A percentile compares a stretch with the other conserved stretches of the same genome.
Conservation (phyloP, 2,888 invertebrate species). For the Caenorhabditis sulstoni region DNA sequence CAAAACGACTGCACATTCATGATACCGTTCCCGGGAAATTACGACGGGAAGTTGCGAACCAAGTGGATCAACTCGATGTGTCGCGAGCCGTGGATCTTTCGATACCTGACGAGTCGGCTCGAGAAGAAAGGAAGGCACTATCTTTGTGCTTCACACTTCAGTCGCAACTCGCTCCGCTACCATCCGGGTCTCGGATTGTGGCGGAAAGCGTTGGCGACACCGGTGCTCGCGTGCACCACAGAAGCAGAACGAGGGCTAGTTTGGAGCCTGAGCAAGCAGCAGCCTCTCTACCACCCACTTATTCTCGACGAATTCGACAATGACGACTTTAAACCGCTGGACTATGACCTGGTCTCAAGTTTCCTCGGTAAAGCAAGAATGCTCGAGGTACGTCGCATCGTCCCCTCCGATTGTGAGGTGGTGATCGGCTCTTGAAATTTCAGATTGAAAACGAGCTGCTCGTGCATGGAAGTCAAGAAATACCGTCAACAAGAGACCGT, state of each 20-base stretch:
- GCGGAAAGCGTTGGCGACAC: conserved; percentile 29
- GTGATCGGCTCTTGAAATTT: background rate
- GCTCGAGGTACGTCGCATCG: no score
- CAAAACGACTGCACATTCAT: conserved; percentile 53
- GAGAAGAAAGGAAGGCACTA: conserved; percentile 63
- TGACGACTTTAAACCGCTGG: conserved; percentile 28
- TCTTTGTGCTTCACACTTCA: conserved; percentile 63
- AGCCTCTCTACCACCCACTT: conserved; percentile 52
- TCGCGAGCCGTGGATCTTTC: conserved; percentile 62
- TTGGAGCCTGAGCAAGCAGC: conserved; percentile 50
- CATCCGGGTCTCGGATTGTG: conserved; percentile 50
- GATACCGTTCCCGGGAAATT: conserved; percentile 62
- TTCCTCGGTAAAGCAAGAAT: conserved; percentile 35
- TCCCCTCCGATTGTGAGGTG: no score
- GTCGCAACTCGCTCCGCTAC: conserved; percentile 55
- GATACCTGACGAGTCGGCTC: conserved; percentile 51
- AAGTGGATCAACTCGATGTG: conserved; percentile 66
- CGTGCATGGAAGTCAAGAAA: conserved; percentile 25
- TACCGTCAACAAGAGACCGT: background rate
- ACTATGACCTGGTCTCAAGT: conserved; percentile 43
- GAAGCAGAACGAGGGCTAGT: conserved; percentile 55
- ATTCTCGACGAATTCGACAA: conserved; percentile 47
- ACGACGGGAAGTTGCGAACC: conserved; percentile 44
- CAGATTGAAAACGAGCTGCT: conserved; percentile 51
- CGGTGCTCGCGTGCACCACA: conserved; percentile 44